These are phyloP conservation scores for Eulemur rubriventer DNA, from an alignment of 2,797 vertebrate species.

Conservation along the genomic window DNA sequence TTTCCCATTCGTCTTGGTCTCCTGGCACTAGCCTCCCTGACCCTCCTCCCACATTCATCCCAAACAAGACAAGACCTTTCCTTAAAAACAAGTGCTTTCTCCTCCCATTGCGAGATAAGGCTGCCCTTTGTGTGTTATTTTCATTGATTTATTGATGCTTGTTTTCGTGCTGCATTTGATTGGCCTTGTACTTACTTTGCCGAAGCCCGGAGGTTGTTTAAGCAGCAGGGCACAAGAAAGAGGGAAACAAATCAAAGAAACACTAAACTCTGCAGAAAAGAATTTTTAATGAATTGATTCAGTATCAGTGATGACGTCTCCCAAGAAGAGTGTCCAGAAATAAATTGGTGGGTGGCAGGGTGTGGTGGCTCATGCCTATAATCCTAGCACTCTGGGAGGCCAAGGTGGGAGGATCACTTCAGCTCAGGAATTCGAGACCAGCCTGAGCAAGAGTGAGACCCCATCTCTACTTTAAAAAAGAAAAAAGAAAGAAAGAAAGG, in stretches of 20 bases:
- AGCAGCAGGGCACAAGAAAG: background rate
- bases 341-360: background rate
- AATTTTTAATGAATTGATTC: background rate
- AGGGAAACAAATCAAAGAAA: conserved; percentile 8
- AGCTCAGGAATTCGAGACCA: no score
- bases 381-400: no score
- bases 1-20: background rate
- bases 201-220: background rate
- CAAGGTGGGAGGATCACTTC: no score
- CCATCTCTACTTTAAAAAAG: no score
- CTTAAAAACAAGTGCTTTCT: background rate
- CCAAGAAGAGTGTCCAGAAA: background rate
- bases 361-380: no score
- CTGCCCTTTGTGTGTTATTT: background rate
- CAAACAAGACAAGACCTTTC: background rate
- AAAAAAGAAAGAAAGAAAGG: background rate
- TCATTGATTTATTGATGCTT: background rate
- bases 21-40: background rate
- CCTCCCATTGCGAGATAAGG: background rate
- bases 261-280: background rate
- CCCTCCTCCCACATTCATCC: background rate
- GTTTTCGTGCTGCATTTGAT: background rate
- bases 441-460: no score
- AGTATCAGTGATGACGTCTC: background rate
- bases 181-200: conserved; percentile 14